These are phyloP conservation scores for Epistrophe eligans DNA, from an alignment of 2,888 invertebrate genomes.

Conservation along the genomic window DNA sequence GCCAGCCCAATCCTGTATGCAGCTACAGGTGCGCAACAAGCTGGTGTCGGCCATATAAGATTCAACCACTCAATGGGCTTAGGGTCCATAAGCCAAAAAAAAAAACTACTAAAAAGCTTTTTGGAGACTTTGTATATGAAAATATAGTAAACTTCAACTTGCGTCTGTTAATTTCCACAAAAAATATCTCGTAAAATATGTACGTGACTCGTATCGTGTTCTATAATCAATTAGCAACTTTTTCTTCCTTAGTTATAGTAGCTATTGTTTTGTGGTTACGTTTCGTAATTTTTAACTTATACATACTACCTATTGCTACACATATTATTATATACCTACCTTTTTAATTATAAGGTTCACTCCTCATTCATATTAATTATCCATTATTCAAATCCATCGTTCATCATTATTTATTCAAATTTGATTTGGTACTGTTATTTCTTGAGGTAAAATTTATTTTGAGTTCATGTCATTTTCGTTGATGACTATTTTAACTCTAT, in stretches of 20 bases:
- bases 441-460: not conserved
- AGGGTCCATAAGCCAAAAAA: too few species aligned
- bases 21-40: too few species aligned
- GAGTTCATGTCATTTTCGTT: not conserved
- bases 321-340: constrained; percentile 24
- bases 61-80: too few species aligned
- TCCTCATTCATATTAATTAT: constrained; percentile 18
- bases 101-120: too few species aligned
- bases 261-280: constrained; percentile 62
- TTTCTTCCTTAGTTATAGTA: constrained; percentile 49
- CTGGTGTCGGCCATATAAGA: too few species aligned
- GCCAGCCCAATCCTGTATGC: too few species aligned
- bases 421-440: constrained; percentile 4
- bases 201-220: constrained; percentile 3
- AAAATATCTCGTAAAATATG: not conserved
- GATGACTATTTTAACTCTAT: constrained; percentile 28
- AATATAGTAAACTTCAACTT: not conserved
- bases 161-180: constrained; percentile 6
- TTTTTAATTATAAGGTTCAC: constrained; percentile 2
- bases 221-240: constrained; percentile 39
- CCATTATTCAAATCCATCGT: constrained; percentile 26
- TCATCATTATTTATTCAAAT: constrained; percentile 27
- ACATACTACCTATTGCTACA: constrained; percentile 41
- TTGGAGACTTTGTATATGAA: not conserved
- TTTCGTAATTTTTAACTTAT: constrained; percentile 38